Base-by-base conservation (phyloP, 2,113 vertebrate genomes). In the Seriola aureovittata region DNA sequence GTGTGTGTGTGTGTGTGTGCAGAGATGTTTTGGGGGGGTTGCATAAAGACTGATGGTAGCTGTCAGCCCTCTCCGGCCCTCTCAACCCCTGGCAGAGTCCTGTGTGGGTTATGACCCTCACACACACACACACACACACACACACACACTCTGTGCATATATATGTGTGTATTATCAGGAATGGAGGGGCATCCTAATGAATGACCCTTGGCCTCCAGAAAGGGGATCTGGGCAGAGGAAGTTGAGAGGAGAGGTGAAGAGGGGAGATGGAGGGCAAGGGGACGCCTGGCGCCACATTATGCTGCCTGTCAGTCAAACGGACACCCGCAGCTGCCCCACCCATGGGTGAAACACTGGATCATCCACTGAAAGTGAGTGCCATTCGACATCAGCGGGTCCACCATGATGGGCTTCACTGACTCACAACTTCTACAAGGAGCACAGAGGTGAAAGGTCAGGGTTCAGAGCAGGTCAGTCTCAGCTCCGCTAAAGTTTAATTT, bases 261-360 rank as follows among this genome's bases (percentile, higher is more conserved):
- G 91, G 87, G 90, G 88, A 89, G 60, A 69, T 32, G 17, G 88
- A 90, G 93, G 89, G 58, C 65, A 90, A 80, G 75, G 75, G 82
- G 86, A 72, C 13, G 62, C 75, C 58, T 46, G 93, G 91, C 93
- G 93, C 93, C 92, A 93, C 93, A 94, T 93, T 93, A 92, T 44
- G 77, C 64, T 66, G 82, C 67, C 80, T 87, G 90, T 91, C 92
- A 80, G 34, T 94, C 92, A 94, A 84, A 75, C 23, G 2, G 75
- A 91, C 89, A 90, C 73, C 74, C 75, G 1, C 16, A 21, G 62
- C n/a, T n/a, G 77, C 74, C 60, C 14, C 75, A 38, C 69, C 82
- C 76, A 50, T 11, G 46, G 42, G 62, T 8, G 8, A 54, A 68
- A 50, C 46, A 40, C 40, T 1, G 57, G 11, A 29, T 59, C 40